Base-by-base conservation (phyloP, 2,888 invertebrate genomes). In the Allolobophora icterica region DNA sequence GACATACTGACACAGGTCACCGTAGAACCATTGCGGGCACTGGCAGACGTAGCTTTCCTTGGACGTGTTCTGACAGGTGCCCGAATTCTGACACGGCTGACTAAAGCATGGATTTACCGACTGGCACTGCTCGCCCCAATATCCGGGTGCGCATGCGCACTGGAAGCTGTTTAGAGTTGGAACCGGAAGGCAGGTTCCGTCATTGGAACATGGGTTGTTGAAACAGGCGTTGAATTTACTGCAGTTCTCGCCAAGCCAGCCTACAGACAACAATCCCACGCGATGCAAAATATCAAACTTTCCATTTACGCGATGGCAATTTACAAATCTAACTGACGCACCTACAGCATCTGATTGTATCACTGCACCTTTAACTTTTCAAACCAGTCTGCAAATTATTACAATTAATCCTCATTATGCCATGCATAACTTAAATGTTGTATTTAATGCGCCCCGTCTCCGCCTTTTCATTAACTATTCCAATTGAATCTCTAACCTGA, bases 21-120 rank as follows among this genome's bases (percentile, higher is more conserved):
- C 95, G 45, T 92, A 94, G 91, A 93, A 93, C n/a, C 94, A 94
- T 0, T 90, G 91, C 17, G 92, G 87, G 92, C 95, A 95, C 13
- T 92, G 89, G 90, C 95, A 95, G 42, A 58, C 42, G 91, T 89
- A 71, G 84, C 19, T 34, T 5, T 33, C 34, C n/a, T 33, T 34
- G 21, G 87, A 87, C 38, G 19, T 34, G 71, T 90, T 90, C 45
- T 38, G 38, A 35, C 90, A 52, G 90, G 15, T 90, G 90, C 89
- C 90, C 6, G 92, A 91, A 84, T 93, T 92, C 89, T 89, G 83
- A 90, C 93, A 93, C 13, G 90, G 91, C 13, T 90, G 83, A 33
- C 84, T 90, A n/a, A 84, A n/a, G 58, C 93, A 93, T 6, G 93
- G 92, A 90, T 93, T 92, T 90, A 90, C 91, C 30, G 34, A 33